Conservation (phyloP, 23 tunicate genomes). For the Phallusia fumigata region DNA sequence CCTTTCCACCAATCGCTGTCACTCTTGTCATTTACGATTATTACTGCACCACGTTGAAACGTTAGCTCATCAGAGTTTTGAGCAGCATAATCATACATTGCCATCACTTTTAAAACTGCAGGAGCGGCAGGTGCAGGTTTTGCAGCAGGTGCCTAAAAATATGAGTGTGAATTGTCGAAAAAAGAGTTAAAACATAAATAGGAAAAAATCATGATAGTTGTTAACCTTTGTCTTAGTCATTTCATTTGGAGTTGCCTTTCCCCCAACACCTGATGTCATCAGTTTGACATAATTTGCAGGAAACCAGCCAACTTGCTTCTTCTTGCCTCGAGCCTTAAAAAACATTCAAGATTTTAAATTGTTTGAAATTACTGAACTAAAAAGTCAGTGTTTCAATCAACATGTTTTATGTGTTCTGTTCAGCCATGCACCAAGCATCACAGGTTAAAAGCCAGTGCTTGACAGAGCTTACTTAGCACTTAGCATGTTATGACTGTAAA, state of each 20-base stretch:
- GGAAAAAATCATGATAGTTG: too few species aligned
- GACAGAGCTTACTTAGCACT: too few species aligned
- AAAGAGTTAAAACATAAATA: too few species aligned
- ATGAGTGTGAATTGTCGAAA: neutral
- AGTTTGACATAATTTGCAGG: slow-evolving; percentile 95
- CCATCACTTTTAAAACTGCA: slow-evolving; percentile 44
- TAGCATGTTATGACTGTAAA: too few species aligned
- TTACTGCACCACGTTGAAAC: slow-evolving; percentile 66
- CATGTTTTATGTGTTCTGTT: too few species aligned
- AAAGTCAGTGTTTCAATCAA: too few species aligned
- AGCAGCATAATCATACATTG: slow-evolving; percentile 89
- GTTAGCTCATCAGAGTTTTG: slow-evolving; percentile 81
- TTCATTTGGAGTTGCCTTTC: slow-evolving; percentile 32
- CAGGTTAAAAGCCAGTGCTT: too few species aligned
- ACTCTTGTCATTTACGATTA: slow-evolving; percentile 58
- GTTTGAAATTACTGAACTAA: too few species aligned
- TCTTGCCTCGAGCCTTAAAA: slow-evolving; percentile 87
- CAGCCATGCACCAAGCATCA: too few species aligned
- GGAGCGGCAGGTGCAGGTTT: neutral
- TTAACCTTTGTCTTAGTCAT: slow-evolving; percentile 40
- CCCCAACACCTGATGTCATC: slow-evolving; percentile 41
- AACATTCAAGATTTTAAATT: neutral
- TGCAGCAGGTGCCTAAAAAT: neutral
- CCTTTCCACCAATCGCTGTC: slow-evolving; percentile 99
- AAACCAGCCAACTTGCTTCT: slow-evolving; percentile 89